Percentiles rank a stretch among this genome's conserved stretches.
Evolutionary conservation across 2,797 vertebrate species (phyloP).

Genomic region (Sebastes melanostomus): DNA sequence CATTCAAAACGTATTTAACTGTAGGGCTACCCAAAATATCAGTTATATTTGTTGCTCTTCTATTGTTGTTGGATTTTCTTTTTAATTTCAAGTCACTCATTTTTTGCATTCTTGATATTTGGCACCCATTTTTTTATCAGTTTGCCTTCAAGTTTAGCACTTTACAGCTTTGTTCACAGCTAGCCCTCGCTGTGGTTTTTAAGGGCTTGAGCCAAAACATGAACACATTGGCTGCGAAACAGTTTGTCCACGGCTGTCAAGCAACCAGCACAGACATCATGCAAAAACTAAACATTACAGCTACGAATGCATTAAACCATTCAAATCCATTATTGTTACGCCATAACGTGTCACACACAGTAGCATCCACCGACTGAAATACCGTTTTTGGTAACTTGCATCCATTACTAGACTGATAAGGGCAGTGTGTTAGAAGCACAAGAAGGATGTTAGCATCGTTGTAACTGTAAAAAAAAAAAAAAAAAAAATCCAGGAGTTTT

Average conservation of each 20-base stretch:
- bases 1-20: constrained; percentile 44
- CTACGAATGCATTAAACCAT: constrained; percentile 12
- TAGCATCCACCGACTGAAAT: constrained; percentile 19
- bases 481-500: constrained; percentile 28
- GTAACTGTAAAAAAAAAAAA: constrained; percentile 49
- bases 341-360: constrained; percentile 15
- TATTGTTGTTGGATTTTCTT: neutral
- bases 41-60: constrained; percentile 32
- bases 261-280: constrained; percentile 46
- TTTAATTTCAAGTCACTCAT: constrained; percentile 12
- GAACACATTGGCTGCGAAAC: constrained; percentile 38
- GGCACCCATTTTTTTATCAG: constrained; percentile 53
- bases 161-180: constrained; percentile 65
- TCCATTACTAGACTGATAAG: constrained; percentile 13
- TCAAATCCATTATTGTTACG: constrained; percentile 19
- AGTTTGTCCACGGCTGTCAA: constrained; percentile 27
- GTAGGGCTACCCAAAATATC: constrained; percentile 46
- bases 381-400: constrained; percentile 16
- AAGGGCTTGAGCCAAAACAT: constrained; percentile 68
- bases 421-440: neutral
- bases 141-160: constrained; percentile 74
- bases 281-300: constrained; percentile 34
- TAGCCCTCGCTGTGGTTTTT: constrained; percentile 43
- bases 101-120: constrained; percentile 31
- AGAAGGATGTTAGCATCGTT: constrained; percentile 20